Evolutionary conservation across 2,797 vertebrate species (phyloP).

Genomic region (Crenichthys baileyi): DNA sequence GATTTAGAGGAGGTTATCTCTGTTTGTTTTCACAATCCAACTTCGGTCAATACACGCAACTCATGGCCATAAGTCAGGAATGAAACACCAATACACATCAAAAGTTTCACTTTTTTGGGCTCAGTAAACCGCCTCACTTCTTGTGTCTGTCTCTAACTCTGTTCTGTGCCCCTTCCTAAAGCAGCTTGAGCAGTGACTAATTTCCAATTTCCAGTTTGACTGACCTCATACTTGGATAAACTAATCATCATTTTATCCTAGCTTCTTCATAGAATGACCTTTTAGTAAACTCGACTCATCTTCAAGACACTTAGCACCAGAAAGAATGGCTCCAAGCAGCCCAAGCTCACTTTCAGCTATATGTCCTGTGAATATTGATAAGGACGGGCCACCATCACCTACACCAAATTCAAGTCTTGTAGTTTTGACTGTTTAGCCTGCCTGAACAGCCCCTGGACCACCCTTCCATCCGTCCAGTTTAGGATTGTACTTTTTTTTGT

Average conservation of each 20-base stretch:
- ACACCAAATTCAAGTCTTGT: background rate
- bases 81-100: background rate
- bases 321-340: background rate
- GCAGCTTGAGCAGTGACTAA: no score
- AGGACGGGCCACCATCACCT: background rate
- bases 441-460: background rate
- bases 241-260: no score
- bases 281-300: background rate
- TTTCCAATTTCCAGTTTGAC: no score
- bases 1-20: background rate
- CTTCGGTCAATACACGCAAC: background rate
- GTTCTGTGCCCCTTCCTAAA: no score
- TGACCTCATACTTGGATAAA: no score
- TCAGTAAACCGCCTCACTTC: background rate
- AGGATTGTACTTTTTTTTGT: background rate
- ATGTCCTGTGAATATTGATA: background rate
- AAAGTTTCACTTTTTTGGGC: background rate
- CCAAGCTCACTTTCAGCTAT: background rate
- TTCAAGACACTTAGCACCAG: background rate
- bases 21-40: background rate
- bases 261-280: background rate
- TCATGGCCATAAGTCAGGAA: background rate
- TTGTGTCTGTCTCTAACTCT: no score
- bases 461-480: background rate
- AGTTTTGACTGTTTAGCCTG: background rate